These are phyloP conservation scores for Pygmarrhopalites habei DNA, from an alignment of 1,140 invertebrate species.

Conservation along the genomic window DNA sequence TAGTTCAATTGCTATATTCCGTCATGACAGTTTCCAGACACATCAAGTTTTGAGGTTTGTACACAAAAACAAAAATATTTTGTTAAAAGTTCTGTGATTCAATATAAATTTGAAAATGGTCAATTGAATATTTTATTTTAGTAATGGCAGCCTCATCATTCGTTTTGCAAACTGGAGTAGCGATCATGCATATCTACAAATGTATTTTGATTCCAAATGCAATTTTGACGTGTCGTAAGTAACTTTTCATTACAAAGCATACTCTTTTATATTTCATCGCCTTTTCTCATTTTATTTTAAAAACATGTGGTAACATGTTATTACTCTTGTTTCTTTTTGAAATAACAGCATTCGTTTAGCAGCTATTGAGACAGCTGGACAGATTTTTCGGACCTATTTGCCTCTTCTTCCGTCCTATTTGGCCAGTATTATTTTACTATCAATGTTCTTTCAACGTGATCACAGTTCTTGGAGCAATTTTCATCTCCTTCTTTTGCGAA, in stretches of 20 bases:
- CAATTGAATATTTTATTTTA: slow-evolving; percentile 11
- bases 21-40: not conserved
- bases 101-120: not conserved
- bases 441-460: slow-evolving; percentile 23
- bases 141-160: slow-evolving; percentile 24
- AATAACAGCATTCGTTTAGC: too few relatives aligned
- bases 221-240: slow-evolving; percentile 16
- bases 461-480: slow-evolving; percentile 26
- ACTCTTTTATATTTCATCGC: too few relatives aligned
- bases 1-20: slow-evolving; percentile 1
- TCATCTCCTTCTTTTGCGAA: slow-evolving; percentile 27
- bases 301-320: too few relatives aligned
- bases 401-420: slow-evolving; percentile 30
- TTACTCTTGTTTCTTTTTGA: too few relatives aligned
- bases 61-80: too few relatives aligned
- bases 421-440: slow-evolving; percentile 28
- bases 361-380: slow-evolving; percentile 25
- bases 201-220: slow-evolving; percentile 27
- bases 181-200: not conserved
- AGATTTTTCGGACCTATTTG: slow-evolving; percentile 25
- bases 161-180: slow-evolving; percentile 15
- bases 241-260: too few relatives aligned
- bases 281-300: too few relatives aligned
- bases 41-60: not conserved
- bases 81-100: too few relatives aligned